Evolutionary conservation across 1,140 invertebrate species (phyloP), one percentile per base, ranked within the genome.

Genomic region (Ladona fulva): DNA sequence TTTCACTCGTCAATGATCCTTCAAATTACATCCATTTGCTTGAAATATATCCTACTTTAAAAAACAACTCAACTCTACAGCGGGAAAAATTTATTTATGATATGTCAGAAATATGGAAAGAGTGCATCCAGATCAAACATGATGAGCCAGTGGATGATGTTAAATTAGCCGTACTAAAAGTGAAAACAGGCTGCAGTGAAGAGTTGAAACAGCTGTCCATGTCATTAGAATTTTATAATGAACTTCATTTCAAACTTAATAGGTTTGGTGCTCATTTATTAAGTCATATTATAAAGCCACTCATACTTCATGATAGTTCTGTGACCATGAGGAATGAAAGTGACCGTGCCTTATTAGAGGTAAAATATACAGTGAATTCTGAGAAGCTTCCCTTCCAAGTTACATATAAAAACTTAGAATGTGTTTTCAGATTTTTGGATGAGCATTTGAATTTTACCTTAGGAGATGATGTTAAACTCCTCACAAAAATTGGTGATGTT

Each of bases 401-500:
- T 66, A 89, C 92, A 0, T 88, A 93, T 25, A 79, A 86, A 19
- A 89, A 92, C 82, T 83, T 93, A 42, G 86, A 86, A 78, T 80
- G 85, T 66, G 80, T 92, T 24, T 89, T 93, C 74, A 82, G 88
- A 74, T 92, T 88, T 80, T 82, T 94, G 22, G 79, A 85, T 77
- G 84, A 87, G 77, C 88, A 87, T 82, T 86, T 92, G 74, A 88
- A 90, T 81, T 81, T 90, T 79, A 81, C 83, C 6, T 83, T 89
- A 73, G 82, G 84, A 1, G 83, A 86, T 1, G 83, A 88, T 0
- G 82, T 86, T 22, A 87, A 87, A 22, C 84, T 93, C 14, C 87
- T 95, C 79, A 84, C 81, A 76, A 87, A 89, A 78, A 84, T 95
- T 52, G 91, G 91, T 0, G 83, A 86, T 11, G 82, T 89, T 77